phyloP scores from a whole-genome alignment of 2,113 vertebrate genomes.

The Melanotaenia duboulayi region DNA sequence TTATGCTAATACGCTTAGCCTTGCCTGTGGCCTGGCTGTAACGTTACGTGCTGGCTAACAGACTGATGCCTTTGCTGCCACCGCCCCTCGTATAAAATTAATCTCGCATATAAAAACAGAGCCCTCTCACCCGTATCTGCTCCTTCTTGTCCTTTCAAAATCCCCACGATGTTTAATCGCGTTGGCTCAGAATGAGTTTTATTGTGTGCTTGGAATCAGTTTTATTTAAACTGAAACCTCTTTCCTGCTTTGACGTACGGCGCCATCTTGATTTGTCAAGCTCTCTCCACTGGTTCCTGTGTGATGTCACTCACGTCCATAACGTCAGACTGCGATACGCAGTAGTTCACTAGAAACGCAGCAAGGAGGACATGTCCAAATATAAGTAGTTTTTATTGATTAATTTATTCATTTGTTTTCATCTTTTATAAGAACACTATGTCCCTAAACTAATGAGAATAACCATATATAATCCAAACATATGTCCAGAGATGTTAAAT shows the following conservation, averaged over 20 bases:
- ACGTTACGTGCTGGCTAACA: conserved; percentile 37
- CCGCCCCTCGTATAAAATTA: conserved; percentile 74
- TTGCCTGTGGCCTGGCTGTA: conserved; percentile 61
- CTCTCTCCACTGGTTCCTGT: conserved; percentile 75
- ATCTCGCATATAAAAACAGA: neutral
- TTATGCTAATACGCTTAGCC: conserved; percentile 45
- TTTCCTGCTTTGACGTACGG: conserved; percentile 83
- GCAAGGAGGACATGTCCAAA: too few relatives aligned
- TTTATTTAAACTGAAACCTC: conserved; percentile 79
- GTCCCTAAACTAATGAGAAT: too few relatives aligned
- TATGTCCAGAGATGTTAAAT: too few relatives aligned
- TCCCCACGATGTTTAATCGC: conserved; percentile 37
- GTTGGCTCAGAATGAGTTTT: conserved; percentile 61
- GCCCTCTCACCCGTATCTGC: conserved; percentile 74
- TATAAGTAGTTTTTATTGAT: too few relatives aligned
- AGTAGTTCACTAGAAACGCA: too few relatives aligned
- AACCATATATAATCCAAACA: too few relatives aligned
- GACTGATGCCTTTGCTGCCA: conserved; percentile 68
- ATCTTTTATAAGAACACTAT: too few relatives aligned
- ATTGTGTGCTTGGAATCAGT: conserved; percentile 52
- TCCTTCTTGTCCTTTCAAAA: conserved; percentile 65
- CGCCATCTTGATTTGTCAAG: conserved; percentile 85
- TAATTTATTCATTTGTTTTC: too few relatives aligned
- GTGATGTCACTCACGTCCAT: conserved; percentile 66
- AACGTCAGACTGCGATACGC: conserved; percentile 36